A percentile compares a stretch with the other conserved stretches of the same genome.
Conservation (phyloP, 1,140 invertebrate species). For the Venustaconcha ellipsiformis region DNA sequence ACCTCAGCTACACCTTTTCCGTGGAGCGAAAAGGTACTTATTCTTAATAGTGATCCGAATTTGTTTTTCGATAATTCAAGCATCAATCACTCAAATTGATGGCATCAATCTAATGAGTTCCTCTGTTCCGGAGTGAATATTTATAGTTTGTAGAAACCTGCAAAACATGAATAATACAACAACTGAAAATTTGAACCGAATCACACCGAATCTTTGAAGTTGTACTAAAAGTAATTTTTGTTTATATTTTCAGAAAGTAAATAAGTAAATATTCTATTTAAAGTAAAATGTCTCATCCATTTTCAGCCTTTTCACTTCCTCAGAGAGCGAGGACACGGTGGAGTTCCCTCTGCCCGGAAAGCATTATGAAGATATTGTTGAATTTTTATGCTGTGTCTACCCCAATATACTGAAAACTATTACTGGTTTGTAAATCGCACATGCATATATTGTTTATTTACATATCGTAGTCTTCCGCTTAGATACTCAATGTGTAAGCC, state of each 20-base stretch:
- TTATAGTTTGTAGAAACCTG: no score
- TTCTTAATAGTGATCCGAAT: no score
- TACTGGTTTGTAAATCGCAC: conserved; percentile 17
- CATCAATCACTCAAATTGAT: no score
- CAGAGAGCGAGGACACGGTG: conserved; percentile 20
- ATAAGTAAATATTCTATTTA: background rate
- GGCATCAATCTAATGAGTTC: no score
- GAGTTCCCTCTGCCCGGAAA: conserved; percentile 36
- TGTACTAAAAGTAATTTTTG: no score
- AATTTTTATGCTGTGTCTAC: conserved; percentile 42
- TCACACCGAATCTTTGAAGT: no score
- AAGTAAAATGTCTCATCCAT: background rate
- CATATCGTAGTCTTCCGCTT: background rate
- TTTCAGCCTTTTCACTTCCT: conserved; percentile 9
- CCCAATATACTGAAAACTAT: conserved; percentile 38
- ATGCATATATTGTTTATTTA: background rate
- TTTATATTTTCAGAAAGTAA: background rate
- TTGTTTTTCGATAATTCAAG: no score
- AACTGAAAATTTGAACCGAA: no score
- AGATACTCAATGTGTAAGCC: background rate
- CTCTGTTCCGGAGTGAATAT: no score
- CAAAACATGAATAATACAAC: no score
- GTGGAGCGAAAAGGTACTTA: no score
- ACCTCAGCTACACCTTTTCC: no score
- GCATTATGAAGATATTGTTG: conserved; percentile 33